Percentiles rank a stretch among this genome's conserved stretches.
These are phyloP conservation scores for Mimas tiliae DNA, from an alignment of 2,888 invertebrate genomes.

Conservation along the genomic window DNA sequence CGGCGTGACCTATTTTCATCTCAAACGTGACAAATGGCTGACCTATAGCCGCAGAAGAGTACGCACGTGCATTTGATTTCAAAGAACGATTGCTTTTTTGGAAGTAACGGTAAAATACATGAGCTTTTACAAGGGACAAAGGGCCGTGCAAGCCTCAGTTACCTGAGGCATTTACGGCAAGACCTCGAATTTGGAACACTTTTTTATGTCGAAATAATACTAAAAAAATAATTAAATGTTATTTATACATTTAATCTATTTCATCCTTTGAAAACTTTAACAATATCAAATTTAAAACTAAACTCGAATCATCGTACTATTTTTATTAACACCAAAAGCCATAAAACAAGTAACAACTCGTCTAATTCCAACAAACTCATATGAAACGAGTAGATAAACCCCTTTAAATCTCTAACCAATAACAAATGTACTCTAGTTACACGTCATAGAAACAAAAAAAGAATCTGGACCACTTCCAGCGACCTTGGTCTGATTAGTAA, in stretches of 20 bases:
- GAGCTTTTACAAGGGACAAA: not conserved
- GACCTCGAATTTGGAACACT: not conserved
- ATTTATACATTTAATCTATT: no score
- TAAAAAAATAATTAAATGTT: no score
- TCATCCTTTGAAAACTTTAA: not conserved
- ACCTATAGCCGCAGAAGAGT: not conserved
- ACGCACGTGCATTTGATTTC: not conserved
- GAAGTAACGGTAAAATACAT: not conserved
- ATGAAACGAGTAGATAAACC: conserved; percentile 34
- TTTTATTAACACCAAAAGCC: not conserved
- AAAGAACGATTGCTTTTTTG: not conserved
- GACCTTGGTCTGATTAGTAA: conserved; percentile 75
- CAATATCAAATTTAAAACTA: not conserved
- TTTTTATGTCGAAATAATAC: no score
- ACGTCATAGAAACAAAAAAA: conserved; percentile 58
- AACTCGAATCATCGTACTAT: not conserved
- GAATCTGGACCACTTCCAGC: conserved; percentile 78
- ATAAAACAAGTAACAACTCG: not conserved
- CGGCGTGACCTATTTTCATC: not conserved
- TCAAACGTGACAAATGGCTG: conserved; percentile 11
- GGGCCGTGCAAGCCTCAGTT: not conserved
- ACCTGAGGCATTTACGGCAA: not conserved
- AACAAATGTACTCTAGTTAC: conserved; percentile 35
- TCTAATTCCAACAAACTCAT: not conserved
- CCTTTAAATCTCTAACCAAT: conserved; percentile 46